phyloP scores from a whole-genome alignment of 2,113 vertebrate species.

The Danionella cerebrum region DNA sequence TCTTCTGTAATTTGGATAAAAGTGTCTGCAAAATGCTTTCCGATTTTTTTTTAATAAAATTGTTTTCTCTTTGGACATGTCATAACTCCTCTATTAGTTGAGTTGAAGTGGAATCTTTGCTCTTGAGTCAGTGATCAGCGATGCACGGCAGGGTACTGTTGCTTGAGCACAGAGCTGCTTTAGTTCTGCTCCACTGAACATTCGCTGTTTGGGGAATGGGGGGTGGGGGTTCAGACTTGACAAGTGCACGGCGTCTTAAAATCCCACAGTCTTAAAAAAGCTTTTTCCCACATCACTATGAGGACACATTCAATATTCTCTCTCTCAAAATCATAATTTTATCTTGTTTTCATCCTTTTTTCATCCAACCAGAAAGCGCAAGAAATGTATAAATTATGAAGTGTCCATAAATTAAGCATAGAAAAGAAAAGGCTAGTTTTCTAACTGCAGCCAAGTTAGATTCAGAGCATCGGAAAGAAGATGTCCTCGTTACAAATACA shows the following conservation, averaged over 20 bases:
- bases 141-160: background rate
- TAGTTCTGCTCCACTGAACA: background rate
- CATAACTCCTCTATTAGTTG: no score
- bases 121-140: background rate
- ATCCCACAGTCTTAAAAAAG: slow-evolving; percentile 7
- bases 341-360: background rate
- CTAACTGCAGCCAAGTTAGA: background rate
- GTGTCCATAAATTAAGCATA: background rate
- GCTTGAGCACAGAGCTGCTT: background rate
- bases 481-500: background rate
- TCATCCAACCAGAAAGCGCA: background rate
- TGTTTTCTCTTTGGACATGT: no score
- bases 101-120: background rate
- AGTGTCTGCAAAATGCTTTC: no score
- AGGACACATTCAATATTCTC: background rate
- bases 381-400: slow-evolving; percentile 4
- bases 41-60: no score
- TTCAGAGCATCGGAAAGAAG: background rate
- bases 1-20: no score
- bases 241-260: slow-evolving; percentile 3
- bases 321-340: slow-evolving; percentile 15
- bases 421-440: background rate
- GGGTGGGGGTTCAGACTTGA: background rate
- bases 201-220: background rate
- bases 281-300: background rate